phyloP scores from a whole-genome alignment of 1,140 invertebrate genomes.

The Zelostemma sp. region DNA sequence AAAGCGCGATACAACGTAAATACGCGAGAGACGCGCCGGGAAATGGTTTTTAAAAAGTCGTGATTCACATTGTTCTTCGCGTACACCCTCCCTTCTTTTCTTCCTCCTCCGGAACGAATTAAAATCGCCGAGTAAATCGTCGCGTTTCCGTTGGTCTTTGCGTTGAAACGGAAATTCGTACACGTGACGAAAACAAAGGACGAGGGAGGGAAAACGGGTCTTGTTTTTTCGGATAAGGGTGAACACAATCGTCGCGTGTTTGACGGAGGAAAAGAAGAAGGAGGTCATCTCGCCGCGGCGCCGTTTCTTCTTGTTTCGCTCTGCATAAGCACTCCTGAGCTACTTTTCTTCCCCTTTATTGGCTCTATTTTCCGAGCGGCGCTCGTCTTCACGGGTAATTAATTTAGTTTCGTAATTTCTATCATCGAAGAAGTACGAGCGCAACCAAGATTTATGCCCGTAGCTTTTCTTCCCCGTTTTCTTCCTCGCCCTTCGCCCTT shows the following conservation, averaged over 20 bases:
- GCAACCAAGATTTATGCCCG: slow-evolving; percentile 45
- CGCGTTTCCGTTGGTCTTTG: no score
- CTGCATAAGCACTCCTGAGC: slow-evolving; percentile 32
- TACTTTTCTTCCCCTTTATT: slow-evolving; percentile 49
- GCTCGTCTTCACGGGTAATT: slow-evolving; percentile 59
- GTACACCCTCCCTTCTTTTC: slow-evolving; percentile 2
- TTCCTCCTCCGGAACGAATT: no score
- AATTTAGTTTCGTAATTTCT: slow-evolving; percentile 63
- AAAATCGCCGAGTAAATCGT: slow-evolving; percentile 49
- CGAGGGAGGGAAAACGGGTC: no score
- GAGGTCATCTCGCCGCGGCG: slow-evolving; percentile 22
- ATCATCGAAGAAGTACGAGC: slow-evolving; percentile 49
- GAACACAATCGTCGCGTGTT: slow-evolving; percentile 51
- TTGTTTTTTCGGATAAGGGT: no score
- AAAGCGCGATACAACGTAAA: slow-evolving; percentile 21
- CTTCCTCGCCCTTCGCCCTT: slow-evolving; percentile 14
- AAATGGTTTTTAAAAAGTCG: slow-evolving; percentile 8
- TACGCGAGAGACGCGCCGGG: not conserved
- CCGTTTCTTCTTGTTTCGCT: slow-evolving; percentile 24
- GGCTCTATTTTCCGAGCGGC: slow-evolving; percentile 48
- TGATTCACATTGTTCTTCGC: slow-evolving; percentile 1
- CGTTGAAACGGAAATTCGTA: no score
- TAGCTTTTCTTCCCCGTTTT: slow-evolving; percentile 47
- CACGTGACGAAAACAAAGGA: no score
- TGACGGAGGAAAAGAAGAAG: slow-evolving; percentile 42